Evolutionary conservation across 2,888 invertebrate genomes (phyloP).

Genomic region (Agrotis clavis): DNA sequence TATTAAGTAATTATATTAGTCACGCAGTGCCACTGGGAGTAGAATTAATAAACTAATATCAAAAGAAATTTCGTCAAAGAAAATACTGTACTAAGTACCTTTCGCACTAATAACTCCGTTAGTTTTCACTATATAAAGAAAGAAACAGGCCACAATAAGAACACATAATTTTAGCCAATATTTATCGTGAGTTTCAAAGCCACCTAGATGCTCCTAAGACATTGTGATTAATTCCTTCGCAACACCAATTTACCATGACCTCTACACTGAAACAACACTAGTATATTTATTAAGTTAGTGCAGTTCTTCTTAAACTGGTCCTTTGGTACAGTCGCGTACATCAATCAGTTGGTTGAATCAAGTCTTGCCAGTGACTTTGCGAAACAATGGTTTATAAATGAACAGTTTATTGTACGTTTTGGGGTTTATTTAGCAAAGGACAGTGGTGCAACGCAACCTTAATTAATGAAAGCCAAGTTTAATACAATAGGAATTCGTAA

Average conservation of each 20-base stretch:
- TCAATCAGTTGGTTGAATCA: slow-evolving; percentile 58
- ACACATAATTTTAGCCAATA: slow-evolving; percentile 52
- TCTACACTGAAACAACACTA: not conserved
- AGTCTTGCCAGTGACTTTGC: slow-evolving; percentile 35
- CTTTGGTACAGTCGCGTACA: slow-evolving; percentile 33
- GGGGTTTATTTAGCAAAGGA: slow-evolving; percentile 35
- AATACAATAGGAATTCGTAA: not conserved
- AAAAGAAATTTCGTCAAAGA: not conserved
- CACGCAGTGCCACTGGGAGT: too few species aligned
- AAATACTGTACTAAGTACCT: not conserved
- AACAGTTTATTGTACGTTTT: slow-evolving; percentile 53
- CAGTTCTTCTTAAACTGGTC: slow-evolving; percentile 28
- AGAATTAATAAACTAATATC: too few species aligned
- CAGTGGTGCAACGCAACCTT: slow-evolving; percentile 5
- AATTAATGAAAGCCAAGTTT: slow-evolving; percentile 30
- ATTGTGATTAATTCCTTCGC: slow-evolving; percentile 50
- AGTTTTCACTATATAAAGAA: not conserved
- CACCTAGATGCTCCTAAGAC: slow-evolving; percentile 49
- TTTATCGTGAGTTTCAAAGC: slow-evolving; percentile 53
- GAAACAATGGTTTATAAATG: slow-evolving; percentile 58
- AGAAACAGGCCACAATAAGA: slow-evolving; percentile 24
- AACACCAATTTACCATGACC: slow-evolving; percentile 27
- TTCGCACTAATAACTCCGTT: slow-evolving; percentile 10
- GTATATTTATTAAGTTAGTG: not conserved
- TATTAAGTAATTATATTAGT: not conserved